phyloP scores from a whole-genome alignment of 1,140 invertebrate genomes.

The Lordiphosa mommai region DNA sequence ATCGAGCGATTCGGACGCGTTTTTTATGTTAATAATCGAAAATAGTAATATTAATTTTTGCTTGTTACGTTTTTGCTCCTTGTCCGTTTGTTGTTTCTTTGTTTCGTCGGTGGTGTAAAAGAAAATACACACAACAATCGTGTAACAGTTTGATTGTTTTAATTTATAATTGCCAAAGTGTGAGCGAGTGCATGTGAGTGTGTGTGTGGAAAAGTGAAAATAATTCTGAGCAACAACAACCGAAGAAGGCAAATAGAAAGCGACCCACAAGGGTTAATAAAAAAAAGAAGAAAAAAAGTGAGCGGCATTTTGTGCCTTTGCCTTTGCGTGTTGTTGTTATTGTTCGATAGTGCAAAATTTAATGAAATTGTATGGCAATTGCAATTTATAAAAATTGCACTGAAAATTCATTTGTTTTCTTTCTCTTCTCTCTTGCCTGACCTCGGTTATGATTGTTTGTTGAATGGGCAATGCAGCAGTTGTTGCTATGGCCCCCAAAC shows the following conservation, averaged over 20 bases:
- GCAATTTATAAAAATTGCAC: background rate
- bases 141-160: conserved; percentile 56
- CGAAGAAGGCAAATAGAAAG: conserved; percentile 11
- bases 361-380: conserved; percentile 5
- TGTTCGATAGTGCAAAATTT: conserved; percentile 27
- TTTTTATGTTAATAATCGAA: conserved; percentile 24
- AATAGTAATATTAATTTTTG: conserved; percentile 30
- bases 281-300: conserved; percentile 28
- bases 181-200: conserved; percentile 4
- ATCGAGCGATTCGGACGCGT: conserved; percentile 25
- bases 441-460: conserved; percentile 21
- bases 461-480: background rate
- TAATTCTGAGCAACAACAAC: conserved; percentile 59
- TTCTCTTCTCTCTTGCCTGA: conserved; percentile 4
- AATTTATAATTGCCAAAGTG: conserved; percentile 37
- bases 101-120: conserved; percentile 40
- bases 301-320: conserved; percentile 23
- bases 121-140: conserved; percentile 37
- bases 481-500: conserved; percentile 17
- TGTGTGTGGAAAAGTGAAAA: conserved; percentile 64
- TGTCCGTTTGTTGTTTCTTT: conserved; percentile 50
- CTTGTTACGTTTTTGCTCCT: conserved; percentile 44
- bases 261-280: conserved; percentile 13
- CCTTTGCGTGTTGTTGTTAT: conserved; percentile 30
- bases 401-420: background rate